Base-by-base conservation (phyloP, 1,140 invertebrate species). In the Chlorops oryzae region DNA sequence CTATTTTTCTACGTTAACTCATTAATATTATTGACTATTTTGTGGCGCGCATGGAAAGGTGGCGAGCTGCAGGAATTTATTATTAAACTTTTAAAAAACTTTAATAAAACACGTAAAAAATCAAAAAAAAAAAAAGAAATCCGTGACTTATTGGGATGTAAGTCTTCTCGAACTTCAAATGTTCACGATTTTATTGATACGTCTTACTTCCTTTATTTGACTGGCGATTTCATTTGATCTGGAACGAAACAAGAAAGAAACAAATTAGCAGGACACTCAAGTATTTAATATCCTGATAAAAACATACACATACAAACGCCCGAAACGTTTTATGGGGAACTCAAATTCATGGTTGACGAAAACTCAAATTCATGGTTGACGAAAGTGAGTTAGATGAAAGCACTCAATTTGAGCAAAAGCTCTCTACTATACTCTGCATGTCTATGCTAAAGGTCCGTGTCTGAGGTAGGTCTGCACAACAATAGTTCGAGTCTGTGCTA, bases 1-100 rank as follows among this genome's bases (percentile, higher is more conserved):
- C 63, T 69, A 59, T 69, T 69, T 65, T 64, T 69, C 46, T 69
- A 69, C 52, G 41, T 69, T 61, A 69, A 69, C 46, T 66, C 65
- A 43, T 56, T 69, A 54, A 65, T 69, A 22, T 37, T 69, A 56
- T 59, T 69, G 41, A 61, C 57, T 13, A 61, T 69, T 50, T 63
- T 63, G 20, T 63, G 63, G 44, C 60, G 56, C 5, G 57, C 63
- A 41, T 59, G 59, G 20, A 61, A 68, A 24, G 54, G 58, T 56
- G 59, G 64, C 49, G 61, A 69, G 25, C 48, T 69, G 7, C 68
- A 69, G 51, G 52, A 65, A 24, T 69, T 69, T 32, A 61, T 69
- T 39, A 55, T 62, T 50, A 12, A 62, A 42, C 53, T 61, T 38
- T 62, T 69, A 42, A 56, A 54, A 41, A 57, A 64, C 28, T 69